phyloP scores from a whole-genome alignment of 2,797 vertebrate genomes.

The Eremophila alpestris region DNA sequence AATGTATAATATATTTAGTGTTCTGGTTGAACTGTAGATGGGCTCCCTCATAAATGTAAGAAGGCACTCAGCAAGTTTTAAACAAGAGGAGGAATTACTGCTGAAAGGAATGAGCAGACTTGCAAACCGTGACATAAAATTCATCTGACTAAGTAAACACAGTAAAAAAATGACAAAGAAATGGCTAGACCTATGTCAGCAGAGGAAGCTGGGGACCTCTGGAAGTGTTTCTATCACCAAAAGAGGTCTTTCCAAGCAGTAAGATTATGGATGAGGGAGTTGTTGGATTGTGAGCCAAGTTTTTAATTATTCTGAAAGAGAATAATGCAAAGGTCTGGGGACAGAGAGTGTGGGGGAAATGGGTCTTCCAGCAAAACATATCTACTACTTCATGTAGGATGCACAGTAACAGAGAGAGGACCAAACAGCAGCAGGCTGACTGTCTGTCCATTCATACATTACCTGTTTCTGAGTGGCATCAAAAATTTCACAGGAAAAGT shows the following conservation, averaged over 20 bases:
- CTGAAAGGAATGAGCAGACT: conserved; percentile 9
- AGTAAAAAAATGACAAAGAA: conserved; percentile 18
- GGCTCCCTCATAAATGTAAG: conserved; percentile 52
- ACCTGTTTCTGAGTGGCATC: background rate
- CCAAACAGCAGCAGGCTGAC: background rate
- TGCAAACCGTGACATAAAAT: conserved; percentile 10
- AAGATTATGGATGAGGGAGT: background rate
- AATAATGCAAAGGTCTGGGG: background rate
- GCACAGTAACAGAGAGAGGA: background rate
- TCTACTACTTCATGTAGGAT: background rate
- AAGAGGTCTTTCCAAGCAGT: background rate
- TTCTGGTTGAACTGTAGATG: conserved; percentile 53
- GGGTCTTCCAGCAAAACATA: background rate
- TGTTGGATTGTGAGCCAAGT: background rate
- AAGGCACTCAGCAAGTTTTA: conserved; percentile 60
- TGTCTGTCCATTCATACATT: background rate
- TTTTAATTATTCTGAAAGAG: background rate
- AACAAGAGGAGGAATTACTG: conserved; percentile 53
- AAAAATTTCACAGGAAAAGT: background rate
- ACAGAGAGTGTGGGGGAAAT: background rate
- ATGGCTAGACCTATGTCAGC: background rate
- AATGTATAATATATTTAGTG: conserved; percentile 36
- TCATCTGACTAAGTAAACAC: conserved; percentile 29
- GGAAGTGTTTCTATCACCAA: background rate
- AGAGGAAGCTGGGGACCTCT: background rate